These are phyloP conservation scores for Villa cingulata DNA, from an alignment of 2,888 invertebrate species.

Conservation along the genomic window DNA sequence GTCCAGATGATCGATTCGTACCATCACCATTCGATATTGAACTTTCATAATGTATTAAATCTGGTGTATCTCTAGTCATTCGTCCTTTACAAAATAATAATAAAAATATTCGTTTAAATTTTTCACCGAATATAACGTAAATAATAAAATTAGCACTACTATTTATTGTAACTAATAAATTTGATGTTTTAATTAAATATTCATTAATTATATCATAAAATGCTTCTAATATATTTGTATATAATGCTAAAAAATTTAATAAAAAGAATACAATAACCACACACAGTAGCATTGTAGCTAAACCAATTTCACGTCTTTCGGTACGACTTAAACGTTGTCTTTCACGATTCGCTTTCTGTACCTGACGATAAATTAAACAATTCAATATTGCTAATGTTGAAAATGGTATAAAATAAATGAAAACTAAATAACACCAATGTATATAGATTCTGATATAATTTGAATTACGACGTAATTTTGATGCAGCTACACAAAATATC, in stretches of 20 bases:
- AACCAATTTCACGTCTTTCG: slow-evolving; percentile 81
- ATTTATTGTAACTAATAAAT: slow-evolving; percentile 90
- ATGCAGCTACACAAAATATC: slow-evolving; percentile 57
- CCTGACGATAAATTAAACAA: slow-evolving; percentile 78
- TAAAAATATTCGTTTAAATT: slow-evolving; percentile 79
- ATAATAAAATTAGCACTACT: slow-evolving; percentile 96
- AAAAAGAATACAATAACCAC: slow-evolving; percentile 90
- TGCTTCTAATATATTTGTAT: slow-evolving; percentile 75
- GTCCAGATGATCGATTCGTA: slow-evolving; percentile 49
- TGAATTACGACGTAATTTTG: slow-evolving; percentile 52
- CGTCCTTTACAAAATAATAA: slow-evolving; percentile 59
- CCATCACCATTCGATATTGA: slow-evolving; percentile 65
- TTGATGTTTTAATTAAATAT: slow-evolving; percentile 66
- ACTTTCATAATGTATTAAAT: slow-evolving; percentile 70
- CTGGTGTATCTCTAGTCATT: slow-evolving; percentile 51
- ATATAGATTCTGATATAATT: slow-evolving; percentile 78
- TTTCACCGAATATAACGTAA: slow-evolving; percentile 95
- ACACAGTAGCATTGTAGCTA: slow-evolving; percentile 89
- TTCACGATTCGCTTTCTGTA: slow-evolving; percentile 78
- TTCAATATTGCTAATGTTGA: slow-evolving; percentile 78
- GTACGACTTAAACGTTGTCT: slow-evolving; percentile 77
- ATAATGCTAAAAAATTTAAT: slow-evolving; percentile 77
- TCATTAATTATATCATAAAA: slow-evolving; percentile 53
- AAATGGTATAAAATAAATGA: slow-evolving; percentile 90
- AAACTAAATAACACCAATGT: slow-evolving; percentile 85